Evolutionary conservation across 2,113 vertebrate species (phyloP).

Genomic region (Phoxinus phoxinus): DNA sequence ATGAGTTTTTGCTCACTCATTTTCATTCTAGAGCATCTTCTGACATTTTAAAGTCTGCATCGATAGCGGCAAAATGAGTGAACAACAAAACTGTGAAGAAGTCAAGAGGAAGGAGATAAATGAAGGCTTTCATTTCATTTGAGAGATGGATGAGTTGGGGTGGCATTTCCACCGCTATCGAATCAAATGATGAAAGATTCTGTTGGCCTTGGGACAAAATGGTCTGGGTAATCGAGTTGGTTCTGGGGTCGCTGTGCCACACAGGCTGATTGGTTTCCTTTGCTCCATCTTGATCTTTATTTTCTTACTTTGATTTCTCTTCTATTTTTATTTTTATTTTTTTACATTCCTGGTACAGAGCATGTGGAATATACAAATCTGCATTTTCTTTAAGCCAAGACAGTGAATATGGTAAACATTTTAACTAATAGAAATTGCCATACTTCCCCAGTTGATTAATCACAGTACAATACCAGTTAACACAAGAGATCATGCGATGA

Average conservation of each 20-base stretch:
- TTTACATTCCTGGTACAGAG: neutral
- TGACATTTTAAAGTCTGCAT: constrained; percentile 53
- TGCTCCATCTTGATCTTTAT: neutral
- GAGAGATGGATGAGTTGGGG: constrained; percentile 52
- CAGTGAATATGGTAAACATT: neutral
- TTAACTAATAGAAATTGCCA: neutral
- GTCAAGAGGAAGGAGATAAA: constrained; percentile 22
- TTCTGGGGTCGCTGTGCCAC: constrained; percentile 47
- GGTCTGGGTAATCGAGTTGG: constrained; percentile 57
- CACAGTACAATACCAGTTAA: neutral
- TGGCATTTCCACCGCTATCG: constrained; percentile 56
- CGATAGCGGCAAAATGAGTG: constrained; percentile 6
- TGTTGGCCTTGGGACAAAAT: constrained; percentile 51
- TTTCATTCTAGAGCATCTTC: constrained; percentile 32
- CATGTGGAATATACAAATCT: neutral
- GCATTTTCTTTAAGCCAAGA: neutral
- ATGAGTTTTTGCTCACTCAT: constrained; percentile 7
- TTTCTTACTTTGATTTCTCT: neutral
- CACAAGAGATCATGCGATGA: too few species aligned
- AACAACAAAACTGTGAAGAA: constrained; percentile 9
- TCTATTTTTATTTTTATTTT: neutral
- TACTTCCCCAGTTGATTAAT: neutral
- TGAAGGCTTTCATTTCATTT: constrained; percentile 58
- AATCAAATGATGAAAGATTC: constrained; percentile 58
- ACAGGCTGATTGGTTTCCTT: constrained; percentile 47